Conservation (phyloP, 2,113 vertebrate genomes). For the Melozone crissalis region DNA sequence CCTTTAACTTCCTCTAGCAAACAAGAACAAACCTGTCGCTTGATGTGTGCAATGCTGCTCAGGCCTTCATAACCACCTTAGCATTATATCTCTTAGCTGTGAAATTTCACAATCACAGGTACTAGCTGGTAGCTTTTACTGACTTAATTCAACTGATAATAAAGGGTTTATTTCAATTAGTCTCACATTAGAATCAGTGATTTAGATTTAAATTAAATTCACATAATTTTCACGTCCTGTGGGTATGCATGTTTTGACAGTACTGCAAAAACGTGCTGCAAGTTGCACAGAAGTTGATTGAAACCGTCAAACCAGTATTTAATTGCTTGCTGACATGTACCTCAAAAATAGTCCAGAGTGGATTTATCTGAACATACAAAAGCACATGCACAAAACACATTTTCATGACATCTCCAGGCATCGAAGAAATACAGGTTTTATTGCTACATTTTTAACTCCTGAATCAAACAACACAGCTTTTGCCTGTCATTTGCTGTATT, state of each 20-base stretch:
- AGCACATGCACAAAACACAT: not conserved
- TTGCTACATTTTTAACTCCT: not conserved
- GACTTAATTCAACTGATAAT: not conserved
- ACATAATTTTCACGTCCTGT: not conserved
- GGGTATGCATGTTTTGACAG: conserved; percentile 2
- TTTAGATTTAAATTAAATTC: conserved; percentile 2
- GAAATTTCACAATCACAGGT: not conserved
- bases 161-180: conserved; percentile 16
- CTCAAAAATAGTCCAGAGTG: not conserved
- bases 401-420: not conserved
- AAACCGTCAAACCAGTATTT: not conserved
- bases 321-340: not conserved
- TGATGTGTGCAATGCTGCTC: not conserved
- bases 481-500: not conserved
- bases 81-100: not conserved
- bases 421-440: not conserved
- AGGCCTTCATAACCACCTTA: not conserved
- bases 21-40: not conserved
- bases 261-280: not conserved
- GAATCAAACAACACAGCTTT: not conserved
- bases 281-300: not conserved
- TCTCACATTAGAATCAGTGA: not conserved
- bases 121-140: not conserved
- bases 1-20: not conserved
- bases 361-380: not conserved